Conservation (phyloP, 2,797 vertebrate genomes). For the Ispidina picta region DNA sequence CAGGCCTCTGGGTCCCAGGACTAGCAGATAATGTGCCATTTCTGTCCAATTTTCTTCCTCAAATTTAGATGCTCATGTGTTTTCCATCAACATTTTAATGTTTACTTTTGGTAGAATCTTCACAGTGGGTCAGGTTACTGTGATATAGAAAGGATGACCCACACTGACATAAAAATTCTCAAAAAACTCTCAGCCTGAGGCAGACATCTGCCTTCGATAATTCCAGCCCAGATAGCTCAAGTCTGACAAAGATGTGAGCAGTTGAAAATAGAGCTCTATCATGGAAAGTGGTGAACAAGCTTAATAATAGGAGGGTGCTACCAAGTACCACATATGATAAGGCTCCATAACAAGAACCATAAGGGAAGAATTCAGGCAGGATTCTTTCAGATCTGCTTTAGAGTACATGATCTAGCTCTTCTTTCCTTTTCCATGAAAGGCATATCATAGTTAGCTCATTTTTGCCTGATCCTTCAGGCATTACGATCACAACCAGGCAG, state of each 20-base stretch:
- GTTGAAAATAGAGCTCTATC: not conserved
- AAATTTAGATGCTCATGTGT: conserved; percentile 12
- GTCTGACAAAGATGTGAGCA: not conserved
- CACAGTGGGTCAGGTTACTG: conserved; percentile 7
- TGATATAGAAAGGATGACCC: conserved; percentile 30
- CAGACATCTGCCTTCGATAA: conserved; percentile 13
- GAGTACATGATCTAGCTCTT: not conserved
- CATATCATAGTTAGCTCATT: not conserved
- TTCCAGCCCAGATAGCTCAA: conserved; percentile 25
- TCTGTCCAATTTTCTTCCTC: not conserved
- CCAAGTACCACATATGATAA: not conserved
- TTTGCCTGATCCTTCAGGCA: not conserved
- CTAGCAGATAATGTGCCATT: not conserved
- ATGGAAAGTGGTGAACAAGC: not conserved
- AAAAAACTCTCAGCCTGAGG: not conserved
- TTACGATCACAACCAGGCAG: not conserved
- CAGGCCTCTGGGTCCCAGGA: not conserved
- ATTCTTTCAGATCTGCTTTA: not conserved
- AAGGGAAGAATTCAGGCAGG: not conserved
- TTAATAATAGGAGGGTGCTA: not conserved
- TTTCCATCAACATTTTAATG: conserved; percentile 34
- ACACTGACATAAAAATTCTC: not conserved
- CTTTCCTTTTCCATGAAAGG: not conserved
- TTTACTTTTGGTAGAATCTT: conserved; percentile 25
- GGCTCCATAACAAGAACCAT: not conserved